Percentiles rank a stretch among this genome's conserved stretches.
Evolutionary conservation across 2,888 invertebrate genomes (phyloP).

Genomic region (Scaptodrosophila latifasciaeformis): DNA sequence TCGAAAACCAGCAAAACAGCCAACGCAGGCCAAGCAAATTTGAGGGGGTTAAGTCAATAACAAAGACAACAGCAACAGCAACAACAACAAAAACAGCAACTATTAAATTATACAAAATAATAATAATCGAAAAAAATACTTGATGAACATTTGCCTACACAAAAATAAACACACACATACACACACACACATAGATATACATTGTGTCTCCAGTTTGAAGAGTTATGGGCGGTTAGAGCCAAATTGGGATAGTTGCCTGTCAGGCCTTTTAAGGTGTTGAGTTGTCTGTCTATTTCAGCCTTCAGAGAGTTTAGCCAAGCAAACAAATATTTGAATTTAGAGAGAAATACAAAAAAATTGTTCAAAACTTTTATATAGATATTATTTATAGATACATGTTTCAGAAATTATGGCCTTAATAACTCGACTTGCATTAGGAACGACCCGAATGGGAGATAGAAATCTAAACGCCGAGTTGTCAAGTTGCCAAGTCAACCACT

Average conservation of each 20-base stretch:
- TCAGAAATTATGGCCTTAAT: conserved; percentile 59
- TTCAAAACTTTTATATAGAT: too few relatives aligned
- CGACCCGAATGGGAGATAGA: conserved; percentile 34
- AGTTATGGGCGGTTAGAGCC: too few relatives aligned
- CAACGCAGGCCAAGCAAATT: conserved; percentile 13
- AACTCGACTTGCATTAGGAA: conserved; percentile 51
- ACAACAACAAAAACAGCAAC: conserved; percentile 30
- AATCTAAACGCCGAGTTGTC: neutral
- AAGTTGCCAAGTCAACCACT: neutral
- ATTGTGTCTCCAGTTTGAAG: too few relatives aligned
- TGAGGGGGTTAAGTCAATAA: conserved; percentile 30
- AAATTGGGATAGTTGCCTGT: too few relatives aligned
- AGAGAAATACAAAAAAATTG: neutral
- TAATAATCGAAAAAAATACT: conserved; percentile 24
- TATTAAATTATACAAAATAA: conserved; percentile 13
- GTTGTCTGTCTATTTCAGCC: too few relatives aligned
- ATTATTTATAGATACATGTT: conserved; percentile 27
- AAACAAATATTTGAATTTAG: too few relatives aligned
- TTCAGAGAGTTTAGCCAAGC: too few relatives aligned
- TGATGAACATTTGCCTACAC: conserved; percentile 17
- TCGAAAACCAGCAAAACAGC: conserved; percentile 5
- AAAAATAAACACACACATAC: conserved; percentile 7
- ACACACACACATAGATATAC: neutral
- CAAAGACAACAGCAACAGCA: conserved; percentile 31
- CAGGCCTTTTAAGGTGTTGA: too few relatives aligned